Conservation (phyloP, 2,113 vertebrate species). For the Xenopus borealis region DNA sequence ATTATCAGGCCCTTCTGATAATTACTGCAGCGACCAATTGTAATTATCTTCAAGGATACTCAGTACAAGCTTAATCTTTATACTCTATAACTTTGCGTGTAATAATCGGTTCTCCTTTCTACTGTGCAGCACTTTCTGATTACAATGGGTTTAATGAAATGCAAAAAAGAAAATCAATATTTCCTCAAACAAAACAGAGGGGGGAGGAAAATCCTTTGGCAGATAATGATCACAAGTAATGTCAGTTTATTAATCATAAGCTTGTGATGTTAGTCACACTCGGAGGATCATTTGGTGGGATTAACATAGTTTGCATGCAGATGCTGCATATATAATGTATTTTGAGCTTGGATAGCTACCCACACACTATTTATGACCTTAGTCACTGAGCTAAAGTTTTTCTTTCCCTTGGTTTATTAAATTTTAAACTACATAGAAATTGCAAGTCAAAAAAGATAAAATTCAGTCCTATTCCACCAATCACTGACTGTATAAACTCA, state of each 20-base stretch:
- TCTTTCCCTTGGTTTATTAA: too few relatives aligned
- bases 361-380: too few relatives aligned
- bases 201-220: slow-evolving; percentile 6
- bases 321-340: too few relatives aligned
- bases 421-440: too few relatives aligned
- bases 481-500: too few relatives aligned
- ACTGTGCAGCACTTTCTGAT: slow-evolving; percentile 3
- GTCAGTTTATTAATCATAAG: slow-evolving; percentile 46
- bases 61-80: slow-evolving; percentile 18
- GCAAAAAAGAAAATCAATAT: slow-evolving; percentile 22
- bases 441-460: too few relatives aligned
- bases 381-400: too few relatives aligned
- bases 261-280: slow-evolving; percentile 30
- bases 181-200: neutral
- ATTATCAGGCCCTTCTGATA: slow-evolving; percentile 3
- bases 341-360: too few relatives aligned
- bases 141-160: slow-evolving; percentile 2
- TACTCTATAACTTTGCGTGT: neutral
- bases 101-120: neutral
- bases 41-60: slow-evolving; percentile 35
- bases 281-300: slow-evolving; percentile 20
- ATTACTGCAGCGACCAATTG: neutral
- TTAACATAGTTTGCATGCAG: too few relatives aligned
- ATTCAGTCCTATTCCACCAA: too few relatives aligned
- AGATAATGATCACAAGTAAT: slow-evolving; percentile 43